Evolutionary conservation across 2,113 vertebrate genomes (phyloP).

Genomic region (Kryptolebias marmoratus): DNA sequence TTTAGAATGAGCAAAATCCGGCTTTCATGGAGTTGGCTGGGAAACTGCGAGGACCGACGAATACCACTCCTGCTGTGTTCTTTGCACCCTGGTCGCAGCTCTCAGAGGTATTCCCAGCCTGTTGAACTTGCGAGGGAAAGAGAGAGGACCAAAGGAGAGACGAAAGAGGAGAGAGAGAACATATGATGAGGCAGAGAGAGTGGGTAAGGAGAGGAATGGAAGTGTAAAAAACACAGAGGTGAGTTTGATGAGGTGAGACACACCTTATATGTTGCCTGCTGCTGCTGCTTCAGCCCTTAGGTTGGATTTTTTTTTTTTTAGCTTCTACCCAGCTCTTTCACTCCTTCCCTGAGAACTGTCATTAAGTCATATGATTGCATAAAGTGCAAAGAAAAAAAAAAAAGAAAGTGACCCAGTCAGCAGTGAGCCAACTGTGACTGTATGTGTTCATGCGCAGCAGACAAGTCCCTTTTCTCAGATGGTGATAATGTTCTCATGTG

Average conservation of each 20-base stretch:
- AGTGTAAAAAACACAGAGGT: constrained; percentile 56
- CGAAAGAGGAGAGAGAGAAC: constrained; percentile 34
- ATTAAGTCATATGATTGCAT: constrained; percentile 59
- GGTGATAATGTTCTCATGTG: neutral
- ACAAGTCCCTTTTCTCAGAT: constrained; percentile 14
- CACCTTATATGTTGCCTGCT: constrained; percentile 43
- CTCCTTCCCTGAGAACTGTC: constrained; percentile 56
- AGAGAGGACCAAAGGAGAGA: constrained; percentile 42
- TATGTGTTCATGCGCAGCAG: constrained; percentile 14
- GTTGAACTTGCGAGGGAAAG: constrained; percentile 60
- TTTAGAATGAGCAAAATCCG: constrained; percentile 33
- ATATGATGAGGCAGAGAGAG: constrained; percentile 48
- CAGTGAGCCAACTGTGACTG: constrained; percentile 38
- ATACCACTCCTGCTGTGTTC: constrained; percentile 69
- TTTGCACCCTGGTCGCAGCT: constrained; percentile 73
- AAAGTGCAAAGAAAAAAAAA: constrained; percentile 45
- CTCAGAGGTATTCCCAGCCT: constrained; percentile 74
- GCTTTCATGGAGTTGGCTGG: constrained; percentile 51
- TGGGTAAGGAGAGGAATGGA: constrained; percentile 20
- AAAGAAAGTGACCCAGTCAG: constrained; percentile 57
- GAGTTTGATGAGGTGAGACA: constrained; percentile 56
- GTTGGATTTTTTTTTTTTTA: constrained; percentile 30
- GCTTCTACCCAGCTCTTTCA: constrained; percentile 32
- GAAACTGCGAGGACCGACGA: constrained; percentile 50
- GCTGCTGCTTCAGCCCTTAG: constrained; percentile 44